Evolutionary conservation across 2,113 vertebrate genomes (phyloP).

Genomic region (Leucosticte australis): DNA sequence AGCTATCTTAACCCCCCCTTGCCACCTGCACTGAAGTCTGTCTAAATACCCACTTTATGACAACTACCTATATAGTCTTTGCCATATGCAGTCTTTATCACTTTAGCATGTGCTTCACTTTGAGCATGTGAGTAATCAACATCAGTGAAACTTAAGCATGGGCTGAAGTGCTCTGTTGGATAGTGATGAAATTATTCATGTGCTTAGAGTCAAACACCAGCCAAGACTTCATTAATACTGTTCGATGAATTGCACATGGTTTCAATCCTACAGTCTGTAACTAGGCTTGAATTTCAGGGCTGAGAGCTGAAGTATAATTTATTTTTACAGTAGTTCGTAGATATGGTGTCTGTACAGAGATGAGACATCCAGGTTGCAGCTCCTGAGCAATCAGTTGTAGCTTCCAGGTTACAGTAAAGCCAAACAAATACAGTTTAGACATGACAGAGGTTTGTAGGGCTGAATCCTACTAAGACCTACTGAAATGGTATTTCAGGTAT

Average conservation of each 20-base stretch:
- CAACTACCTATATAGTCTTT: conserved; percentile 35
- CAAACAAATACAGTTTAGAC: background rate
- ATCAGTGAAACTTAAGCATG: conserved; percentile 49
- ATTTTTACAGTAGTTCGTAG: background rate
- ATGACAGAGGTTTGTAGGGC: background rate
- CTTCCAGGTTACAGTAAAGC: background rate
- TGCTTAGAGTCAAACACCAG: conserved; percentile 41
- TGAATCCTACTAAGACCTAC: background rate
- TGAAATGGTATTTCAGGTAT: background rate
- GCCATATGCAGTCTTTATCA: conserved; percentile 39
- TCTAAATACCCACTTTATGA: conserved; percentile 3
- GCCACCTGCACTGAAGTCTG: conserved; percentile 42
- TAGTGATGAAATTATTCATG: conserved; percentile 42
- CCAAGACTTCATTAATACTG: conserved; percentile 15
- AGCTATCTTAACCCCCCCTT: conserved; percentile 41
- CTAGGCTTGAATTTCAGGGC: background rate
- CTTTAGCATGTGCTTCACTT: conserved; percentile 58
- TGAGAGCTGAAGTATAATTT: background rate
- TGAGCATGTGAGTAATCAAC: conserved; percentile 52
- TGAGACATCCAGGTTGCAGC: background rate
- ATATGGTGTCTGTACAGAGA: background rate
- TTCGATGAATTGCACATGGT: background rate
- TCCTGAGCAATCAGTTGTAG: background rate
- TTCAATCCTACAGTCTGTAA: background rate
- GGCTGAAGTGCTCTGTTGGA: conserved; percentile 44